These are phyloP conservation scores for Eufriesea mexicana DNA, from an alignment of 1,140 invertebrate genomes.

Conservation along the genomic window DNA sequence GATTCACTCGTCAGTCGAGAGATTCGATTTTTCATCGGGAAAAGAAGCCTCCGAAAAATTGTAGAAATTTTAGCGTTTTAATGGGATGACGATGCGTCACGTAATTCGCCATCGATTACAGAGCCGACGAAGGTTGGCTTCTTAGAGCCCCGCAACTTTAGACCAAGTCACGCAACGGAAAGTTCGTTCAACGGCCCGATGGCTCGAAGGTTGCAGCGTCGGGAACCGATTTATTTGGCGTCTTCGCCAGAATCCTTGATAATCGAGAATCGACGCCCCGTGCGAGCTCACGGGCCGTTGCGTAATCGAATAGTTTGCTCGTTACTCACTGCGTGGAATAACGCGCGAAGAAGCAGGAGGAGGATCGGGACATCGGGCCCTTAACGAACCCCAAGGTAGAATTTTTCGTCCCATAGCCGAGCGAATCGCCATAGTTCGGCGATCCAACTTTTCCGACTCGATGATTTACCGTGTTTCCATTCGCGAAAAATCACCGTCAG, in stretches of 20 bases:
- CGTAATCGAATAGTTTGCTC: slow-evolving; percentile 65
- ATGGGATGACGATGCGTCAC: neutral
- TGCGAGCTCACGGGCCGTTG: slow-evolving; percentile 38
- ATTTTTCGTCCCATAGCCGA: neutral
- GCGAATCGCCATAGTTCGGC: neutral
- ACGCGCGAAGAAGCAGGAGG: slow-evolving; percentile 15
- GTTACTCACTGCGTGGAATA: slow-evolving; percentile 58
- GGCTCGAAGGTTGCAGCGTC: slow-evolving; percentile 46
- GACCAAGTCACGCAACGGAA: slow-evolving; percentile 2
- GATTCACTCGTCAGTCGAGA: too few relatives aligned
- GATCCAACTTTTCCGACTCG: too few relatives aligned
- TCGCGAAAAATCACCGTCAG: neutral
- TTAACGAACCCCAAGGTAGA: neutral
- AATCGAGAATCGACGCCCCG: slow-evolving; percentile 47
- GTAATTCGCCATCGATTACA: slow-evolving; percentile 21
- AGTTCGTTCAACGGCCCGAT: slow-evolving; percentile 27
- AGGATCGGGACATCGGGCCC: neutral
- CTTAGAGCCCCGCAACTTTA: neutral
- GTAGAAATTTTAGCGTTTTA: neutral
- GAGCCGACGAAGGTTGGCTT: neutral
- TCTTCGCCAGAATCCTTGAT: slow-evolving; percentile 67
- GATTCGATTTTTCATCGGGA: too few relatives aligned
- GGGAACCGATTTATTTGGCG: slow-evolving; percentile 63
- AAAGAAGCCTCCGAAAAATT: too few relatives aligned
- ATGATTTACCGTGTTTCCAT: neutral